phyloP scores from a whole-genome alignment of 2,797 vertebrate genomes.

The Pagetopsis macropterus region DNA sequence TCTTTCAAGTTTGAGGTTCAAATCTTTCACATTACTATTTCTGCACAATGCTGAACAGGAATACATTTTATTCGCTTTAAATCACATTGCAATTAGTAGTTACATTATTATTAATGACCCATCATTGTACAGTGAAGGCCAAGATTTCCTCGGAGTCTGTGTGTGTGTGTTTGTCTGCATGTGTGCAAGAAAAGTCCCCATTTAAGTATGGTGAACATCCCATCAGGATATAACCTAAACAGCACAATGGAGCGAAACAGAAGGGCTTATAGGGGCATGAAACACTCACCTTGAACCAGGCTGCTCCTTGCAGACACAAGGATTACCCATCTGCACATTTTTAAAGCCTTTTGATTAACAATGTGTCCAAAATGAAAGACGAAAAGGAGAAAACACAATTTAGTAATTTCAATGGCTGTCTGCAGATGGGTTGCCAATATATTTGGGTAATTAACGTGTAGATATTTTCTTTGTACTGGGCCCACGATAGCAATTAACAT shows the following conservation, averaged over 20 bases:
- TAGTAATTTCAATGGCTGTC: conserved; percentile 85
- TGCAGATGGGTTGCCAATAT: conserved; percentile 87
- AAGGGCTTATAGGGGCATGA: conserved; percentile 78
- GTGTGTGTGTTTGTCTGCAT: conserved; percentile 34
- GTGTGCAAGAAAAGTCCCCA: conserved; percentile 58
- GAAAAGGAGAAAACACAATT: conserved; percentile 84
- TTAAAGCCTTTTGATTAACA: conserved; percentile 88
- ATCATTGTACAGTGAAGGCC: conserved; percentile 36
- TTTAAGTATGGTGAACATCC: conserved; percentile 71
- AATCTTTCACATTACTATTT: conserved; percentile 1
- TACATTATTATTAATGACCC: conserved; percentile 30
- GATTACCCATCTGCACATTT: conserved; percentile 90
- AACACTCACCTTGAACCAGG: conserved; percentile 88
- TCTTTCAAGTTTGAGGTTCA: conserved; percentile 22
- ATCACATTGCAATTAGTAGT: conserved; percentile 31
- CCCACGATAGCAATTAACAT: conserved; percentile 86
- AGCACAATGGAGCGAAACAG: conserved; percentile 80
- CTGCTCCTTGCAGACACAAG: conserved; percentile 83
- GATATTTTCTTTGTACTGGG: conserved; percentile 85
- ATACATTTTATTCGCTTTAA: conserved; percentile 4
- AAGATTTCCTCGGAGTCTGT: conserved; percentile 34
- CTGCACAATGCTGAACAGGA: background rate
- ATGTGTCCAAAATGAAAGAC: conserved; percentile 86
- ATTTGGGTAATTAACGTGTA: conserved; percentile 87
- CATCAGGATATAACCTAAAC: conserved; percentile 80